phyloP scores from a whole-genome alignment of 2,113 vertebrate genomes.

The Sciurus niger region DNA sequence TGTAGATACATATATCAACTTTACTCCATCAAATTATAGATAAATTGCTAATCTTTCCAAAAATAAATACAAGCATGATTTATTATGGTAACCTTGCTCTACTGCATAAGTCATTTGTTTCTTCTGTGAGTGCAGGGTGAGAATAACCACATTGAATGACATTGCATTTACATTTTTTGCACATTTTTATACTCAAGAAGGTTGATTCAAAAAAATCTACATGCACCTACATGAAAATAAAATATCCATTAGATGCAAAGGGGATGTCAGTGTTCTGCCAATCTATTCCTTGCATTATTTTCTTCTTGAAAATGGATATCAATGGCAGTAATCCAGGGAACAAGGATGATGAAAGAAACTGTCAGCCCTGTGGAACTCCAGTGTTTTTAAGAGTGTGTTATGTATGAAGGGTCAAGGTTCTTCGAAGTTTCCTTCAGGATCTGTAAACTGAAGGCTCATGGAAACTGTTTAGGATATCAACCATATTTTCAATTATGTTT shows the following conservation, averaged over 20 bases:
- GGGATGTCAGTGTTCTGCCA: neutral
- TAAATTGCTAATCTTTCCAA: neutral
- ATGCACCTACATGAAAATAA: neutral
- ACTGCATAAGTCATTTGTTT: neutral
- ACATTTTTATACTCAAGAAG: neutral
- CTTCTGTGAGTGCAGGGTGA: neutral
- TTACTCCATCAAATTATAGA: neutral
- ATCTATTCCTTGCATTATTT: neutral
- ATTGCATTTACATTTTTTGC: neutral
- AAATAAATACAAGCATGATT: conserved; percentile 1
- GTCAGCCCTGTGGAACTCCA: neutral
- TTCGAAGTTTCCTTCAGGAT: neutral
- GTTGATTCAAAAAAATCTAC: neutral
- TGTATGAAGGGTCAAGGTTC: neutral
- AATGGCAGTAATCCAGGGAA: neutral
- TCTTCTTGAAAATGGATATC: neutral
- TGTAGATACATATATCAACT: neutral
- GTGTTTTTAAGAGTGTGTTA: neutral
- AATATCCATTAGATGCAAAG: neutral
- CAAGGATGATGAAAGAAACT: neutral
- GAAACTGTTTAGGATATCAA: neutral
- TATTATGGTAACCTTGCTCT: neutral
- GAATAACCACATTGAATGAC: neutral
- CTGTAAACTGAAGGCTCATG: neutral
- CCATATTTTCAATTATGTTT: neutral